Evolutionary conservation across 2,113 vertebrate genomes (phyloP), one percentile per base, ranked within the genome.

Genomic region (Nibea albiflora): DNA sequence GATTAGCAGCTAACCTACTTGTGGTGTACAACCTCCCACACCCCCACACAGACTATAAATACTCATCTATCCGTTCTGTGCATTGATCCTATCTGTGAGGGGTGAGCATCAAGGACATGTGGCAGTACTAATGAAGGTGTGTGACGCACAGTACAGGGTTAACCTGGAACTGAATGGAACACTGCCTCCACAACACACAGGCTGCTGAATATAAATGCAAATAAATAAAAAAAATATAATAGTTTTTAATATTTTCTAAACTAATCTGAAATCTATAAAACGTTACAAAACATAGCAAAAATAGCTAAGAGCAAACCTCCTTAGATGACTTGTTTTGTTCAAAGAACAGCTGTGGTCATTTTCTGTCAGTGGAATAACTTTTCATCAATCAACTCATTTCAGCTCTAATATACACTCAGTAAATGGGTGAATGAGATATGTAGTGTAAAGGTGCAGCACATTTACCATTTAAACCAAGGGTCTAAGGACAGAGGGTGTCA

Each of bases 1-100:
- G 91, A 94, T 94, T 93, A 95, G 92, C 85, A 56, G 54, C 89
- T 91, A 93, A 92, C 92, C 90, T 89, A 92, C 89, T 90, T 92
- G 87, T 79, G 71, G 86, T 63, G 57, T 35, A 19, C 65, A 81
- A 76, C 87, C 82, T 78, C 87, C 80, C 84, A 76, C 85, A 22
- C 71, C 78, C 70, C 79, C 84, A 4, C 75, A 46, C 5, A 2
- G 72, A 80, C 83, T 92, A 93, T 92, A 91, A 94, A 94, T 94
- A 93, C 85, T 4, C 80, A 19, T 85, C 54, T 68, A 72, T 86
- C 90, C 15, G 50, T 66, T 62, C 78, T 19, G 65, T 71, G 44
- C 86, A 91, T 91, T 87, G 89, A 93, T 93, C 89, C 78, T 44
- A 76, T 80, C 80, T 66, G 79, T 44, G 84, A n/a, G 31, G 73